These are phyloP conservation scores for Avahi laniger DNA, from an alignment of 2,797 vertebrate genomes.

Conservation along the genomic window DNA sequence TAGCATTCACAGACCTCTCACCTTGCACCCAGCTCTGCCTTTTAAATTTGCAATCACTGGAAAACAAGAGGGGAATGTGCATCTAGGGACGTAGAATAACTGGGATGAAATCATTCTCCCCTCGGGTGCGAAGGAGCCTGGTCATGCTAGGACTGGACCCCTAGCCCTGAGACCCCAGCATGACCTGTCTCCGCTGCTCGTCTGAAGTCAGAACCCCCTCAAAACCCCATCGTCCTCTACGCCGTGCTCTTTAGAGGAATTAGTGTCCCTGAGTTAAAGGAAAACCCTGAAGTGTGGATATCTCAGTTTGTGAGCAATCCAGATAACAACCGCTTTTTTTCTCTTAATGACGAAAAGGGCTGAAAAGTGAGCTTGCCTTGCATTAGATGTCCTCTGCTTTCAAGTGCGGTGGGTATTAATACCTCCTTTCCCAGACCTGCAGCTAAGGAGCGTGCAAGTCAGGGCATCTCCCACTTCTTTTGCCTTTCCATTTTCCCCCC, in stretches of 20 bases:
- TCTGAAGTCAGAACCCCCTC: not conserved
- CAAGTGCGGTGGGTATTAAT: not conserved
- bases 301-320: not conserved
- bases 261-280: not conserved
- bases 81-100: not conserved
- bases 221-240: not conserved
- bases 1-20: not conserved
- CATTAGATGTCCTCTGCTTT: not conserved
- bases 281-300: not conserved
- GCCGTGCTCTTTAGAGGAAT: not conserved
- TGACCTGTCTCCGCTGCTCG: not conserved
- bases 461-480: not conserved
- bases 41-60: not conserved
- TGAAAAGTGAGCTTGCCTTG: not conserved
- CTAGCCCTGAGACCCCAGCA: not conserved
- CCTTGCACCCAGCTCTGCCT: not conserved
- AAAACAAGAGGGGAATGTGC: not conserved
- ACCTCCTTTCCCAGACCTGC: not conserved
- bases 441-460: not conserved
- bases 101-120: accelerated
- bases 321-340: not conserved
- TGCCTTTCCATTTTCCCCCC: not conserved
- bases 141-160: not conserved
- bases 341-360: not conserved
- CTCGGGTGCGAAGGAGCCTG: not conserved